phyloP scores from a whole-genome alignment of 2,797 vertebrate genomes.

The Phrynocephalus guinanensis region DNA sequence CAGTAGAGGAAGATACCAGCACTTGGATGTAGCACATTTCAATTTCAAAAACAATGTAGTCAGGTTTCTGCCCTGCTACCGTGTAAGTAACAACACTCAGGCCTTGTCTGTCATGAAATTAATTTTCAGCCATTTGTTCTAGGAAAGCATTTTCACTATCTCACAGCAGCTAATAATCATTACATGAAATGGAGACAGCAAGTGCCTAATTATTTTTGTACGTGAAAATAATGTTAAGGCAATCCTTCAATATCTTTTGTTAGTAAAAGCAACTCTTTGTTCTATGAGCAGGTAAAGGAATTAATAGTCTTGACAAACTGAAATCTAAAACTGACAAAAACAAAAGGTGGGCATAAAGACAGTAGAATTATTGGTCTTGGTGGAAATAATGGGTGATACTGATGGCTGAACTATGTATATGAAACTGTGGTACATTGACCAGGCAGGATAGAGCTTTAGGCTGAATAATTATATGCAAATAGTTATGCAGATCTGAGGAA shows the following conservation, averaged over 20 bases:
- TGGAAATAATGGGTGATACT: neutral
- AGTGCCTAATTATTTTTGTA: neutral
- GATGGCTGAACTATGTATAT: neutral
- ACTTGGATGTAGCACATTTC: neutral
- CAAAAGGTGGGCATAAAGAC: neutral
- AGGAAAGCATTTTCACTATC: neutral
- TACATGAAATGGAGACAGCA: neutral
- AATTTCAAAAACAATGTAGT: neutral
- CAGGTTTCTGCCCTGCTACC: neutral
- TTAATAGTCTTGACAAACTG: neutral
- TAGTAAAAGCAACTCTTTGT: neutral
- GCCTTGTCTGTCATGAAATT: neutral
- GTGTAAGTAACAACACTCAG: neutral
- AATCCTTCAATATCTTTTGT: neutral
- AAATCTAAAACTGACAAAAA: neutral
- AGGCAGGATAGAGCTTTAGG: neutral
- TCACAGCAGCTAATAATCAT: slow-evolving; percentile 1
- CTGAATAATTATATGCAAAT: neutral
- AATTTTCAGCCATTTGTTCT: neutral
- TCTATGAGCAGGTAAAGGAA: neutral
- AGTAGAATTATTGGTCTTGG: neutral
- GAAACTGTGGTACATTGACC: neutral
- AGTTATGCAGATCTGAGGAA: too few species aligned
- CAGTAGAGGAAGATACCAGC: neutral
- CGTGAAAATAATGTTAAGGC: neutral